Base-by-base conservation (phyloP, 2,888 invertebrate genomes). In the Acleris emargana region DNA sequence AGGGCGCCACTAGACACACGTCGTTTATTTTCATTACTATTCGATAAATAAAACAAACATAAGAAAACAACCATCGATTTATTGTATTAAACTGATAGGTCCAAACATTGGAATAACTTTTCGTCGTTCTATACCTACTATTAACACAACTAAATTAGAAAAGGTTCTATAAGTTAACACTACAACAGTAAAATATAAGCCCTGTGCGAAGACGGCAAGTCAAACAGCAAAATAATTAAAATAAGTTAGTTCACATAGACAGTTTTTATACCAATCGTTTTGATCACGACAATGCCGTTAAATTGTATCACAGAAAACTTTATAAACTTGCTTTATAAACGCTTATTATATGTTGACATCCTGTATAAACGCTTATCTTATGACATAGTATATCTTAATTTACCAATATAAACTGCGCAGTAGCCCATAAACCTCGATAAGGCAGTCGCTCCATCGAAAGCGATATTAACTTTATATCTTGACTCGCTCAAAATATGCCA, bases 51-150 rank as follows among this genome's bases (percentile, higher is more conserved):
- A n/a, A 59, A 58, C 49, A 54, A 18, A 54, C 59, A 20, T 4
- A 54, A 42, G 16, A 59, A 59, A 64, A 59, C 64, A 64, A 64
- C 50, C 58, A 54, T 59, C 13, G 3, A 20, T 64, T 59, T 64
- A 64, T 64, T 64, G 42, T 49, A 50, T 49, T 18, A 50, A 64
- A 47, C 38, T 5, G 38, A 38, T 59, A 49, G 38, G 16, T 47
- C 54, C 28, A 64, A 64, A 64, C 38, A 28, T 64, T 59, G 58
- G 59, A 64, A 64, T 53, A 57, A 43, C 47, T 59, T 59, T 49
- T 59, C 20, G 53, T 38, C 38, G 38, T 38, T 13, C 38, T 59
- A 64, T 49, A 28, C 1, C 59, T 64, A 64, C 28, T 54, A 22
- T 54, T 18, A 11, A 53, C 53, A 38, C 32, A 53, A 28, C 32